phyloP scores from a whole-genome alignment of 2,797 vertebrate species.

The Echeneis naucrates region DNA sequence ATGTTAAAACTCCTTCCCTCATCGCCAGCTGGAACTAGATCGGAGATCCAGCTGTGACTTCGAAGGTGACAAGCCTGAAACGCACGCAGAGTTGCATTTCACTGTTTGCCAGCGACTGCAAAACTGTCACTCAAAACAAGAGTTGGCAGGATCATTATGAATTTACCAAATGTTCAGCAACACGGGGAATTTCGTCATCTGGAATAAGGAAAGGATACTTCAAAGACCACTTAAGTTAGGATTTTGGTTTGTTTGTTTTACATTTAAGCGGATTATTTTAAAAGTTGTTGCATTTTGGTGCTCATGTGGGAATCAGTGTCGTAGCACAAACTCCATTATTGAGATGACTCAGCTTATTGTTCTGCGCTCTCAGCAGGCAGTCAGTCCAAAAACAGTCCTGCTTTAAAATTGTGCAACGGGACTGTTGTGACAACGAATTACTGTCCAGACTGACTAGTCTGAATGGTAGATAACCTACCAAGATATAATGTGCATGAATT shows the following conservation, averaged over 20 bases:
- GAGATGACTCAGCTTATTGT: background rate
- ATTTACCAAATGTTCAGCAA: background rate
- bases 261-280: background rate
- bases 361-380: background rate
- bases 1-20: slow-evolving; percentile 20
- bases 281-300: background rate
- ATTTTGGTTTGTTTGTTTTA: background rate
- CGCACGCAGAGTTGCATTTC: slow-evolving; percentile 5
- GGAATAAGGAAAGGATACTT: background rate
- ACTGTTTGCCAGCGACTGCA: slow-evolving; percentile 25
- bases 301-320: background rate
- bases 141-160: background rate
- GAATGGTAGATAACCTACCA: background rate
- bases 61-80: slow-evolving; percentile 32
- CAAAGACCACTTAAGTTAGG: background rate
- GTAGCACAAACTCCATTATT: background rate
- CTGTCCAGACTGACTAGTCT: background rate
- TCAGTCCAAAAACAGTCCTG: background rate
- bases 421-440: background rate
- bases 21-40: slow-evolving; percentile 17
- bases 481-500: background rate
- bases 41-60: slow-evolving; percentile 29
- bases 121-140: slow-evolving; percentile 29
- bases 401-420: background rate
- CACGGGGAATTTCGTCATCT: slow-evolving; percentile 7